Base-by-base conservation (phyloP, 1,140 invertebrate genomes). In the Calliphora vicina region DNA sequence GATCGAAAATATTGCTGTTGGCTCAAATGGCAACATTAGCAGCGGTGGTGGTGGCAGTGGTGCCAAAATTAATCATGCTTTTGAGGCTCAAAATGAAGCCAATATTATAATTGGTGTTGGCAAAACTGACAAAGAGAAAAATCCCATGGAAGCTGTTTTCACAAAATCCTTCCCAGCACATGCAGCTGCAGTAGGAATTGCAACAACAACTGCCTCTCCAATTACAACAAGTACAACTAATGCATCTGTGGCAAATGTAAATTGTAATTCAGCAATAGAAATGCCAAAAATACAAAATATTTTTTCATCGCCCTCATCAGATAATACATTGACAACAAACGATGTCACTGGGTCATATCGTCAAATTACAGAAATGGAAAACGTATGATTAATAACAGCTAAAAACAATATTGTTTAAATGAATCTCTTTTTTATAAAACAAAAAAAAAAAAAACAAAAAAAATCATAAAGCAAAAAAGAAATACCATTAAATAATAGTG, bases 61-160 rank as follows among this genome's bases (percentile, higher is more conserved):
- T 72, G 86, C 81, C 6, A 88, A 90, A 83, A 85, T 89, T 20
- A 89, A 89, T 42, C 87, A 87, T 27, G 88, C 84, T 0, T 89
- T 88, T 74, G 88, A 89, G 76, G 78, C 84, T 15, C 86, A 84
- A 42, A 87, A 85, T 71, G 88, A 88, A 82, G 15, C 82, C 13
- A 83, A 83, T 45, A 71, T 82, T 45, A 81, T 83, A 29, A 67
- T 83, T 57, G 25, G 50, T 67, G 74, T 42, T 67, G 27, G 15
- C 26, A 57, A 1, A 9, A 81, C 45, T 42, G 61, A 72, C 81
- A 83, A 84, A 29, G 78, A 82, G 12, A 83, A 84, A 71, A 43
- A 71, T 80, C 84, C 84, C n/a, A 83, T 84, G 43, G 82, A 84
- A n/a, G 80, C 78, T 35, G 57, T 83, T 9, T 83, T 84, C 29